Conservation (phyloP, 23 tunicate species). For the Clavelina lepadiformis region DNA sequence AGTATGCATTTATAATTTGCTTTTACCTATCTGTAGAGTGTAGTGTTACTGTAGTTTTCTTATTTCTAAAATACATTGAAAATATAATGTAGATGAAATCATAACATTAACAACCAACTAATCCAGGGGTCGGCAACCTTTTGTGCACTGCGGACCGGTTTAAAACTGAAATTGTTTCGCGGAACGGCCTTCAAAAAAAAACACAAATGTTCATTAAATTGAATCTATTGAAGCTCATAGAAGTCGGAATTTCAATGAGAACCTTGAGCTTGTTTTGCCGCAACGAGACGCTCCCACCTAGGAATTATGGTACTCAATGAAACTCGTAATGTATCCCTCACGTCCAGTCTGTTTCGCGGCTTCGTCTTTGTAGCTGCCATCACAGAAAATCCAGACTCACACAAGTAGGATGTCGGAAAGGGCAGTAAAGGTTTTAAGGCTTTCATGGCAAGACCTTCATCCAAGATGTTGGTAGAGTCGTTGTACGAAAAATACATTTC, state of each 20-base stretch:
- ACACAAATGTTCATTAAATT: no score
- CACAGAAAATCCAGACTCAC: conserved; percentile 49
- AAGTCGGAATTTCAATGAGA: no score
- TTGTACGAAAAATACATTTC: conserved; percentile 29
- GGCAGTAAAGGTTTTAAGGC: conserved; percentile 43
- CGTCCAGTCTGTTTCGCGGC: conserved; percentile 37
- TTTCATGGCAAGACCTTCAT: conserved; percentile 35
- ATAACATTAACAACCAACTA: no score
- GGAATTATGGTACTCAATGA: conserved; percentile 27
- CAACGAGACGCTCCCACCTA: conserved; percentile 36
- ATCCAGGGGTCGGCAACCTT: no score
- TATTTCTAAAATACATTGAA: no score
- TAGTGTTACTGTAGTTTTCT: no score
- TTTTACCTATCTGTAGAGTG: no score
- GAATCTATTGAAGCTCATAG: no score
- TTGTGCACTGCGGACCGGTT: no score
- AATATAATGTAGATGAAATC: no score
- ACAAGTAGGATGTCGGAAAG: conserved; percentile 53
- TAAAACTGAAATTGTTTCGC: no score
- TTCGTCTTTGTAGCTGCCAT: conserved; percentile 56
- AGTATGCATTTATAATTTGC: conserved; percentile 32
- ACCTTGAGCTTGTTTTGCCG: conserved; percentile 28
- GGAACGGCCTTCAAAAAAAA: no score
- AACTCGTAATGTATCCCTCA: conserved; percentile 24
- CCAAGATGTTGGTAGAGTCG: conserved; percentile 45